A percentile compares a stretch with the other conserved stretches of the same genome.
Conservation (phyloP, 2,888 invertebrate genomes). For the Himalopsyche kuldschensis region DNA sequence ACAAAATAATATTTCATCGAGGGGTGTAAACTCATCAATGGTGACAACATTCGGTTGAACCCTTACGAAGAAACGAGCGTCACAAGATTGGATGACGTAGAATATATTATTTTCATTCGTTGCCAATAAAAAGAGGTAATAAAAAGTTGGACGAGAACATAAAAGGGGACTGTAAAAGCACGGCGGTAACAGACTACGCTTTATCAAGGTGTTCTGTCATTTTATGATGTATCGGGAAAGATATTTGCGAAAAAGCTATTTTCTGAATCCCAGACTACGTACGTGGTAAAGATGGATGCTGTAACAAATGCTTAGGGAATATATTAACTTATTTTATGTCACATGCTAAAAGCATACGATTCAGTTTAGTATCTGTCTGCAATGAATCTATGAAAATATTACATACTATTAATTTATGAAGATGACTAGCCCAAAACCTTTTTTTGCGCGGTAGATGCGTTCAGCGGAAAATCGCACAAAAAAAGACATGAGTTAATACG, state of each 20-base stretch:
- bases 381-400: too few relatives aligned
- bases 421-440: too few relatives aligned
- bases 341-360: too few relatives aligned
- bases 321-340: too few relatives aligned
- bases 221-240: slow-evolving; percentile 38
- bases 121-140: slow-evolving; percentile 33
- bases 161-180: slow-evolving; percentile 35
- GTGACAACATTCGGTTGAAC: not conserved
- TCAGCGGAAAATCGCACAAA: too few relatives aligned
- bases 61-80: not conserved
- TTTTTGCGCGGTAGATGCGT: too few relatives aligned
- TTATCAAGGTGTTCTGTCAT: slow-evolving; percentile 33
- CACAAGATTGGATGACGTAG: slow-evolving; percentile 24
- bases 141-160: slow-evolving; percentile 26
- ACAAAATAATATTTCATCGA: not conserved
- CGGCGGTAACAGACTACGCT: slow-evolving; percentile 12
- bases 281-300: not conserved
- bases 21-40: not conserved
- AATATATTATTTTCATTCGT: slow-evolving; percentile 36
- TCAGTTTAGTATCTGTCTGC: too few relatives aligned
- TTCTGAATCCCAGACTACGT: not conserved
- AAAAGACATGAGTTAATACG: too few relatives aligned
- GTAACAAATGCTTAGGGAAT: too few relatives aligned
- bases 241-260: slow-evolving; percentile 5
- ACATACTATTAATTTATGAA: too few relatives aligned